Conservation (phyloP, 2,888 invertebrate species). For the Cantharis rustica region DNA sequence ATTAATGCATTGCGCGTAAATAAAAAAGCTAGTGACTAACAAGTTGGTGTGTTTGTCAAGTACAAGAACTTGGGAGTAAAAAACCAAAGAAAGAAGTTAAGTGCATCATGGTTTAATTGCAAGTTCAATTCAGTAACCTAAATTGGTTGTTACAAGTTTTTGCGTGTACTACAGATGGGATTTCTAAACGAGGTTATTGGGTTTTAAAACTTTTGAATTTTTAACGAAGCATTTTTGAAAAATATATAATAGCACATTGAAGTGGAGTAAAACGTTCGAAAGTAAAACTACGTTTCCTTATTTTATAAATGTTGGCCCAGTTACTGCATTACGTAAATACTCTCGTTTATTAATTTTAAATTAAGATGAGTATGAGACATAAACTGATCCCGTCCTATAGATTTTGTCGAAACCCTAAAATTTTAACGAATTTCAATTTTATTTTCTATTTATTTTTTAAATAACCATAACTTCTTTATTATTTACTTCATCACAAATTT, state of each 20-base stretch:
- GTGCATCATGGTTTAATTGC: neutral
- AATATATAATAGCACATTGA: neutral
- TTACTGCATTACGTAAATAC: neutral
- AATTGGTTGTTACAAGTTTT: slow-evolving; percentile 8
- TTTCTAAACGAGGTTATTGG: slow-evolving; percentile 4
- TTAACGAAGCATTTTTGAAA: neutral
- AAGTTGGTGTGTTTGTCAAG: neutral
- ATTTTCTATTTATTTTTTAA: neutral
- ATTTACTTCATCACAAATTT: neutral
- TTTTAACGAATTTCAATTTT: too few relatives aligned
- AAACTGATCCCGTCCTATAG: neutral
- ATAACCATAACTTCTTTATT: neutral
- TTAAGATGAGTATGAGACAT: neutral
- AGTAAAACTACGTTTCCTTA: neutral
- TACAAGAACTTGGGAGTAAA: neutral
- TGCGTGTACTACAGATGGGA: neutral
- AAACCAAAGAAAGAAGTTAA: neutral
- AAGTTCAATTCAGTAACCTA: slow-evolving; percentile 1
- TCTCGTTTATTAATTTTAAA: neutral
- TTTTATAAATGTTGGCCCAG: neutral
- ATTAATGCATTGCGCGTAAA: neutral
- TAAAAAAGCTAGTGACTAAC: neutral
- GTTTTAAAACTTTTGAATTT: neutral
- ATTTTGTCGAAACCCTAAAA: neutral
- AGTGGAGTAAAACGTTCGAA: neutral